These are phyloP conservation scores for Megaustenia siamemsis DNA, from an alignment of 2,888 invertebrate genomes.

Conservation along the genomic window DNA sequence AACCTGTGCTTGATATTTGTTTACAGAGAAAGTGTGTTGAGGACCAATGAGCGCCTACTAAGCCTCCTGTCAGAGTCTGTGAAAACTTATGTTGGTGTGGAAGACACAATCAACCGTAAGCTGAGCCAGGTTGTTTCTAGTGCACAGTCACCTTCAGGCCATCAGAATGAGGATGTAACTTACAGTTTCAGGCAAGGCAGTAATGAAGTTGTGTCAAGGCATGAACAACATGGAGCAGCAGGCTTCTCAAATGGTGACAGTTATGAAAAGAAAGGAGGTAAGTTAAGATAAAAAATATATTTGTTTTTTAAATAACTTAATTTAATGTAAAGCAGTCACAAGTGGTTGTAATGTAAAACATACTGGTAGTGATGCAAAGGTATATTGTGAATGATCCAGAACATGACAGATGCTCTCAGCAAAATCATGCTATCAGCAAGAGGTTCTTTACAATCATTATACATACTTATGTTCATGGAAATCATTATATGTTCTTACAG, in stretches of 20 bases:
- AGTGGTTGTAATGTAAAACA: no score
- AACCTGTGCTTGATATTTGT: not conserved
- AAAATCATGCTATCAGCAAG: no score
- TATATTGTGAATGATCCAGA: no score
- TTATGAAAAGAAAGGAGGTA: constrained; percentile 39
- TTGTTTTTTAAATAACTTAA: no score
- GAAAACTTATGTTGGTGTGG: constrained; percentile 73
- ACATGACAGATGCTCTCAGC: no score
- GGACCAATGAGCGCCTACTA: constrained; percentile 74
- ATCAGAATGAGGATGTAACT: not conserved
- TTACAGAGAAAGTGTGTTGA: constrained; percentile 68
- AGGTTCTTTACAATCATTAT: no score
- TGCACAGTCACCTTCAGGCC: constrained; percentile 22
- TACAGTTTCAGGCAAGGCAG: not conserved
- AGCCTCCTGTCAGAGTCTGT: constrained; percentile 74
- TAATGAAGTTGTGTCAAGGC: constrained; percentile 25
- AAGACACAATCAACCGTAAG: constrained; percentile 73
- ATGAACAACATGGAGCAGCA: constrained; percentile 5
- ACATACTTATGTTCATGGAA: no score
- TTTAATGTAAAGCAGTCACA: no score
- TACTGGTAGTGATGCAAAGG: no score
- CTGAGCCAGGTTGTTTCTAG: constrained; percentile 64
- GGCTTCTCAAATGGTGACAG: constrained; percentile 15
- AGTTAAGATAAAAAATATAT: no score
- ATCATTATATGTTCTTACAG: no score